Evolutionary conservation across 2,113 vertebrate genomes (phyloP).

Genomic region (Capra hircus): DNA sequence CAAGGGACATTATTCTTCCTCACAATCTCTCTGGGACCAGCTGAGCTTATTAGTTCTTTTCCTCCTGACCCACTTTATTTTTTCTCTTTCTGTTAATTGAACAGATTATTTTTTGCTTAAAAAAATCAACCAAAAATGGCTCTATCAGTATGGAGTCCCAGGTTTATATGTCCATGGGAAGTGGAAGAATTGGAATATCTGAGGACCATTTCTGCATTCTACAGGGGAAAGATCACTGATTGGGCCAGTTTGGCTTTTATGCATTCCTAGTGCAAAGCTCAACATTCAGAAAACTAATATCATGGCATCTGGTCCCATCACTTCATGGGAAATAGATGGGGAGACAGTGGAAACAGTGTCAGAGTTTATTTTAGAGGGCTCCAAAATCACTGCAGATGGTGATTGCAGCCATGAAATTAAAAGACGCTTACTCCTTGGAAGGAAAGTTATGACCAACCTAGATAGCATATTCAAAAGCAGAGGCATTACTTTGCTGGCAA

Average conservation of each 20-base stretch:
- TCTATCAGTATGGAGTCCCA: background rate
- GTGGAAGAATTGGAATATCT: background rate
- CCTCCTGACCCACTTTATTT: background rate
- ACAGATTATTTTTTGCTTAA: background rate
- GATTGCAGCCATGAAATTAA: too few relatives aligned
- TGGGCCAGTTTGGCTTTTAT: background rate
- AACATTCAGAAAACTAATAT: too few relatives aligned
- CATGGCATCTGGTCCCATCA: too few relatives aligned
- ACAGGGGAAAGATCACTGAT: background rate
- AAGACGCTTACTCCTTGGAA: too few relatives aligned
- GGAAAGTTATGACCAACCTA: too few relatives aligned
- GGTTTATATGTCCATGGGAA: too few relatives aligned
- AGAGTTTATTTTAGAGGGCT: too few relatives aligned
- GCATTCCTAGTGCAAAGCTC: background rate
- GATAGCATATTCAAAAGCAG: too few relatives aligned
- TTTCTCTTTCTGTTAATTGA: background rate
- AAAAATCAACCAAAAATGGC: background rate
- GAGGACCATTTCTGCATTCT: background rate
- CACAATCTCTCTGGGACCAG: background rate
- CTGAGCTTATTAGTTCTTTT: background rate
- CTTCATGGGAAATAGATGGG: too few relatives aligned
- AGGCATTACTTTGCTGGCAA: too few relatives aligned
- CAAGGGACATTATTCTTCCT: background rate
- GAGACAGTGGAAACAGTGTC: too few relatives aligned
- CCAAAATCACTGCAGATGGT: too few relatives aligned